Evolutionary conservation across 2,797 vertebrate genomes (phyloP).

Genomic region (Sebastes aleutianus): DNA sequence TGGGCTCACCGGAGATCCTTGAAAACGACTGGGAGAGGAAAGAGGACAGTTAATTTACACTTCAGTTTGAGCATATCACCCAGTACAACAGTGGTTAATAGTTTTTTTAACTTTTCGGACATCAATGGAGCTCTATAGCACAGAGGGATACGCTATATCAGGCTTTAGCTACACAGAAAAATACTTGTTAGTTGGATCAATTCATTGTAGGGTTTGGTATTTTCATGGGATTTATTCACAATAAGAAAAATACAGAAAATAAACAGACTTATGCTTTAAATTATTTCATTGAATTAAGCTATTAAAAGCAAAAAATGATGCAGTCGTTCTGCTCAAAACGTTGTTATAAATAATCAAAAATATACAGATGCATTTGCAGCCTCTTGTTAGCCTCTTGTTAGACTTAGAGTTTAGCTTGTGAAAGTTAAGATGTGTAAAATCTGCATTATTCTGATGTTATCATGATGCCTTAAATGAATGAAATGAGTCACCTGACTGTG

Average conservation of each 20-base stretch:
- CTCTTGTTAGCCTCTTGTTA: background rate
- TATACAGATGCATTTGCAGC: background rate
- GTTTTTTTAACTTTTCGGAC: background rate
- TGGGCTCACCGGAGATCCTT: constrained; percentile 41
- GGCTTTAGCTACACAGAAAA: background rate
- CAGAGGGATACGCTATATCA: background rate
- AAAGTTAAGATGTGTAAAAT: background rate
- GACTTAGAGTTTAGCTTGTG: no score
- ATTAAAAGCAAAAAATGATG: background rate
- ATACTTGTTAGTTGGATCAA: background rate
- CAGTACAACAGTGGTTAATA: background rate
- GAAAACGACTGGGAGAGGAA: constrained; percentile 52
- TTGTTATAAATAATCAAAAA: background rate
- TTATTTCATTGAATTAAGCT: background rate
- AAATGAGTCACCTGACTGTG: constrained; percentile 71
- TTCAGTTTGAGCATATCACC: background rate
- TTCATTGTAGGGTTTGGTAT: background rate
- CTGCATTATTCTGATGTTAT: background rate
- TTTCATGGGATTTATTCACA: background rate
- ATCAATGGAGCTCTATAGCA: background rate
- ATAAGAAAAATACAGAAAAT: background rate
- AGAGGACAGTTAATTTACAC: background rate
- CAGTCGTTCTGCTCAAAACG: background rate
- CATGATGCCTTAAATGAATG: background rate
- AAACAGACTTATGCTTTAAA: background rate